phyloP scores from a whole-genome alignment of 2,113 vertebrate genomes.

The Percopsis transmontana region DNA sequence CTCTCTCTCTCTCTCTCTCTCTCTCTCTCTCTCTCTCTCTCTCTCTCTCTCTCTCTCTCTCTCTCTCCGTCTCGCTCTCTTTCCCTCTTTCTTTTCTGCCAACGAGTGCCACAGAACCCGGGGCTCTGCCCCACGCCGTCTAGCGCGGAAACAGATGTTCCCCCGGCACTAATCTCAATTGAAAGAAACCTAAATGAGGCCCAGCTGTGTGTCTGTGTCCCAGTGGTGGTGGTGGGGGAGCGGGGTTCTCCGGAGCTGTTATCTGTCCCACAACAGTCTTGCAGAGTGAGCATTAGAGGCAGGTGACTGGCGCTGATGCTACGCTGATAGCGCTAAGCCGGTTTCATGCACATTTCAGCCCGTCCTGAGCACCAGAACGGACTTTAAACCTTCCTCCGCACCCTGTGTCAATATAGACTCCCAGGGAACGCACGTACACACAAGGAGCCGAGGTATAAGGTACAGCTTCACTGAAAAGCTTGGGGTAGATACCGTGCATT shows the following conservation, averaged over 20 bases:
- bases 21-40: neutral
- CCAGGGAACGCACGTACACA: constrained; percentile 31
- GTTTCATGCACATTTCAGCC: constrained; percentile 75
- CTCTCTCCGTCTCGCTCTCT: constrained; percentile 9
- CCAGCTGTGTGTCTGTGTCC: constrained; percentile 65
- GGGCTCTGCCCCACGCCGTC: constrained; percentile 56
- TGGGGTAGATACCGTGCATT: constrained; percentile 33
- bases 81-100: constrained; percentile 60
- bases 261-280: constrained; percentile 71
- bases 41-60: neutral
- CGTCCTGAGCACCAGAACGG: neutral
- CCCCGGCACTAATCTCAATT: constrained; percentile 71
- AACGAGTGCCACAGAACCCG: constrained; percentile 66
- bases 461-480: constrained; percentile 59
- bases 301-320: constrained; percentile 73
- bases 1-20: neutral
- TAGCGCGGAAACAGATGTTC: constrained; percentile 78
- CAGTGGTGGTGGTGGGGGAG: constrained; percentile 50
- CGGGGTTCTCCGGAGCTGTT: constrained; percentile 53
- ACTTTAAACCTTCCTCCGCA: neutral
- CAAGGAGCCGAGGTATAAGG: constrained; percentile 41
- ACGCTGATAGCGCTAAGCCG: constrained; percentile 69
- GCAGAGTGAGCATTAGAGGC: constrained; percentile 64
- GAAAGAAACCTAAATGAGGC: constrained; percentile 71
- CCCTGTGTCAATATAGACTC: constrained; percentile 45